Evolutionary conservation across 2,113 vertebrate species (phyloP).

Genomic region (Thalassoma bifasciatum): DNA sequence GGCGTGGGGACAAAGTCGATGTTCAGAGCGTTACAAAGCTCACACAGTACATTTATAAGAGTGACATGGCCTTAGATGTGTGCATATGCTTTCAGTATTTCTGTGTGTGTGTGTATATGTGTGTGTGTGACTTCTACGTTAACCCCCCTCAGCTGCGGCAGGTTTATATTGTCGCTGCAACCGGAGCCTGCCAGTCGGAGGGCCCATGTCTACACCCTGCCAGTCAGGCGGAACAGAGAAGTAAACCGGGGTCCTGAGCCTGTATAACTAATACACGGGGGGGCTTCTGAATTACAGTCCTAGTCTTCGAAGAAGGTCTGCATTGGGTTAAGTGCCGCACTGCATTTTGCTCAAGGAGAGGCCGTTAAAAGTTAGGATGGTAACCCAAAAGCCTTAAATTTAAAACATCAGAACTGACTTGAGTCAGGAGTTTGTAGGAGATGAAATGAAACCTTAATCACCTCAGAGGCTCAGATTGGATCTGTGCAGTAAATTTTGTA

Average conservation of each 20-base stretch:
- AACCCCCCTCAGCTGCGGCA: conserved; percentile 43
- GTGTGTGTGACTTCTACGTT: conserved; percentile 21
- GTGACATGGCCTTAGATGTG: neutral
- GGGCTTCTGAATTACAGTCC: conserved; percentile 64
- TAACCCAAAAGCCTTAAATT: conserved; percentile 45
- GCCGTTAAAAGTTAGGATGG: conserved; percentile 54
- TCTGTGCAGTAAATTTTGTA: conserved; percentile 19
- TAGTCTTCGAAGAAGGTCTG: conserved; percentile 51
- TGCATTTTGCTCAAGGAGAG: conserved; percentile 53
- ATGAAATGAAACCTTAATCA: conserved; percentile 37
- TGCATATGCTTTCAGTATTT: neutral
- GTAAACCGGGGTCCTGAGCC: conserved; percentile 49
- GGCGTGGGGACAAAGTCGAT: neutral
- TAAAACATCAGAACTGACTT: neutral
- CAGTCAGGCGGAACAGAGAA: conserved; percentile 72
- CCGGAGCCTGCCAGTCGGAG: conserved; percentile 50
- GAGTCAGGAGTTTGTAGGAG: conserved; percentile 38
- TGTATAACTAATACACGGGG: conserved; percentile 59
- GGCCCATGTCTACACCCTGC: conserved; percentile 58
- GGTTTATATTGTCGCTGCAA: conserved; percentile 67
- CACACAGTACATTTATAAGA: neutral
- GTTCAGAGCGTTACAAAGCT: too few species aligned
- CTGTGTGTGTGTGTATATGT: neutral
- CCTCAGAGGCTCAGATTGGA: conserved; percentile 20
- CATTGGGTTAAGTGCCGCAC: conserved; percentile 61